Evolutionary conservation across 2,797 vertebrate genomes (phyloP), one percentile per base, ranked within the genome.

Genomic region (Tangara arthus): DNA sequence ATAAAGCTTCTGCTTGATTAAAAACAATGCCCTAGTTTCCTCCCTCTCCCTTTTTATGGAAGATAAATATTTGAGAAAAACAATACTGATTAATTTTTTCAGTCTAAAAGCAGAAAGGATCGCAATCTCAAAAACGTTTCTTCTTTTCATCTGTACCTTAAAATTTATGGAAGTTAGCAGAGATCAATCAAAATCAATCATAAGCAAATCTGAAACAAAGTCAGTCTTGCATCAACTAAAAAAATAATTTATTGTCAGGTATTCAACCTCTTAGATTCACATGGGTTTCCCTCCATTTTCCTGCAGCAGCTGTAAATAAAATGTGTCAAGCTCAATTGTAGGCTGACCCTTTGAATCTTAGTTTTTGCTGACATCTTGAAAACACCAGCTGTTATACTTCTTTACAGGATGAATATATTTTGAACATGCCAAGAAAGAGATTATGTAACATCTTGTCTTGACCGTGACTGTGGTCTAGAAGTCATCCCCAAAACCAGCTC

Each of bases 381-480:
- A 92, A 92, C 81, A 95, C 49, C 75, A 85, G 93, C 83, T 95
- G 68, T 73, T 95, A 15, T 87, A 46, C 30, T 89, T 92, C 76
- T 95, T 92, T 73, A 80, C 80, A 70, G 22, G 35, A 84, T 72
- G 80, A 89, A 90, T 70, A 34, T 18, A 41, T 90, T 96, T 82
- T 77, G 56, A 90, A 87, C 27, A 34, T 44, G 69, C 32, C 64
- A 95, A 88, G 61, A 71, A 83, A 86, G 30, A 75, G 68, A 15
- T 94, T 94, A 47, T 55, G 18, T 44, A 94, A 94, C 27, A 15
- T 7, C 17, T 73, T 90, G 8, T 55, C 21, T 84, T 80, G 75
- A 44, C 64, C 0, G 1, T 55, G 42, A n/a, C 34, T 65, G 14
- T 26, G 41, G 30, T 17, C 28, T 46, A 63, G 32, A 84, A 90